Conservation (phyloP, 1,140 invertebrate species). For the Eumeta japonica region DNA sequence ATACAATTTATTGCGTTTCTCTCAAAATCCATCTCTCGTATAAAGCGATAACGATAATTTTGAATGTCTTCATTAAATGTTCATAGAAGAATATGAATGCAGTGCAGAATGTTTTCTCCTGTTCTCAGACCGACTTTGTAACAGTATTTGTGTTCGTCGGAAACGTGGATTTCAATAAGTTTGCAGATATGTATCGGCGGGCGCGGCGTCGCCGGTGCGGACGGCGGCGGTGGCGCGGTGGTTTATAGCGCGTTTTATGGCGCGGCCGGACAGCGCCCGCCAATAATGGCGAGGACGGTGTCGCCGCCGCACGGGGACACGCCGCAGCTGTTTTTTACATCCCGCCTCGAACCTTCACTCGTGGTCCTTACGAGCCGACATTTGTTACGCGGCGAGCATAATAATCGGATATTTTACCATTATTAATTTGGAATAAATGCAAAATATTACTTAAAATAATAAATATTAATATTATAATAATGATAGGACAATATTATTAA, state of each 20-base stretch:
- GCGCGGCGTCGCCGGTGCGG: no score
- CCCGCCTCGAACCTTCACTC: no score
- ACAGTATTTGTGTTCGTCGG: slow-evolving; percentile 8
- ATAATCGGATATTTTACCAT: no score
- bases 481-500: no score
- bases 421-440: no score
- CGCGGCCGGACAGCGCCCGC: slow-evolving; percentile 5
- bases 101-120: no score
- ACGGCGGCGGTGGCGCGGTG: slow-evolving; percentile 10
- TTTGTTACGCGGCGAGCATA: no score
- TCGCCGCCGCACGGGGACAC: slow-evolving; percentile 16
- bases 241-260: slow-evolving; percentile 46
- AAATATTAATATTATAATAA: no score
- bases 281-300: slow-evolving; percentile 41
- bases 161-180: slow-evolving; percentile 28
- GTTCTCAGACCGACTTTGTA: slow-evolving; percentile 5
- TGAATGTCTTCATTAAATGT: no score
- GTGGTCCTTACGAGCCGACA: no score
- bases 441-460: no score
- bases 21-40: not conserved
- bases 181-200: slow-evolving; percentile 24
- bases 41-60: not conserved
- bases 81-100: no score
- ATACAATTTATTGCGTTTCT: not conserved
- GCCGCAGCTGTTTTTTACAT: slow-evolving; percentile 55